Evolutionary conservation across 2,888 invertebrate species (phyloP), one percentile per base, ranked within the genome.

Genomic region (Pristionchus exspectatus): DNA sequence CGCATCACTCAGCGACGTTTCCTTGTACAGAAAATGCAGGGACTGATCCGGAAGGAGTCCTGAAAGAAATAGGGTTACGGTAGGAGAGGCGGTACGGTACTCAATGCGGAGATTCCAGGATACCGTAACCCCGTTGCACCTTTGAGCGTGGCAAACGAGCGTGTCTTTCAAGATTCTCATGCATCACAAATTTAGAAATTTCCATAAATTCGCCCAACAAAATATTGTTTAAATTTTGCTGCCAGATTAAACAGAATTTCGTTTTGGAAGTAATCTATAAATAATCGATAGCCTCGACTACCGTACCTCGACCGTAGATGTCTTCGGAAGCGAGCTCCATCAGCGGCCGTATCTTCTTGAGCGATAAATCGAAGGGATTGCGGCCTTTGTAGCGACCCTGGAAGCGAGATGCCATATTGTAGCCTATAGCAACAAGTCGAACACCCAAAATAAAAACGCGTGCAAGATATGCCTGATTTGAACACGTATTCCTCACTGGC

Each of bases 351-450:
- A 93, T 93, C 89, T 92, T 91, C 74, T 86, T 90, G n/a, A 93
- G 92, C 16, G 94, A 93, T n/a, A 94, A 91, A 16, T 90, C 89
- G 90, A 94, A 95, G 14, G 94, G 94, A 86, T 94, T 94, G 56
- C 92, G 92, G 56, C 91, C 91, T 38, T 59, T 27, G 44, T 77
- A 44, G 24, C 77, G 77, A 24, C 44, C 44, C 77, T 77, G 54
- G 10, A 27, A 54, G 16, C 27, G 9, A 50, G n/a, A 7, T 50
- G 44, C 44, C 9, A 9, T 50, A 50, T 72, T 9, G 30, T 0
- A 30, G 38, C 38, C 38, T 38, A 38, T 38, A 38, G 44, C 12
- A 50, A 50, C 44, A n/a, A n/a, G n/a, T 50, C 44, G 44, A 50
- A 50, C 9, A 9, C 44, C 7, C 44, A 50, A 50, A 50, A 50